Percentiles rank a stretch among this genome's conserved stretches.
Conservation (phyloP, 53 echinoderm and acorn worm species). For the Crossaster papposus region DNA sequence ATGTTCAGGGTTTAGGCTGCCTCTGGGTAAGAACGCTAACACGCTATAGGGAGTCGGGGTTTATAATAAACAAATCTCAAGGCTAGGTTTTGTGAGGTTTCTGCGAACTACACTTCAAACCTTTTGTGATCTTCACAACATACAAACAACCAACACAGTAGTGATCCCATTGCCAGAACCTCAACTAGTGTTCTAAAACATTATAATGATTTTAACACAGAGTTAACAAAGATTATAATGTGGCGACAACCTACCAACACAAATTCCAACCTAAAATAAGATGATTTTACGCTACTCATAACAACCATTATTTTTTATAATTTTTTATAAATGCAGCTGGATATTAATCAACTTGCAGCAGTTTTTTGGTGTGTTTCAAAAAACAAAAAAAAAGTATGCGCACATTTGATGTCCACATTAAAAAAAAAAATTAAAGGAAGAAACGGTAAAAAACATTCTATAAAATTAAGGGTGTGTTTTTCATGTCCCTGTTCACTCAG, state of each 20-base stretch:
- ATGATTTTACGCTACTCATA: not conserved
- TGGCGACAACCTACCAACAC: not conserved
- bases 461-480: too few relatives aligned
- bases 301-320: not conserved
- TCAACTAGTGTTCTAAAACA: not conserved
- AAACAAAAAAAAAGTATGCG: slow-evolving; percentile 40
- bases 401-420: slow-evolving; percentile 58
- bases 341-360: slow-evolving; percentile 38
- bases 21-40: too few relatives aligned
- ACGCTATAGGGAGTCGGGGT: too few relatives aligned
- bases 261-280: not conserved
- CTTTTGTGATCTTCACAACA: too few relatives aligned
- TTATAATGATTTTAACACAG: not conserved
- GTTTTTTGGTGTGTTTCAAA: slow-evolving; percentile 20
- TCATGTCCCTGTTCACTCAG: too few relatives aligned
- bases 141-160: too few relatives aligned
- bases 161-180: too few relatives aligned
- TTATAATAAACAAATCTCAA: too few relatives aligned
- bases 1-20: too few relatives aligned
- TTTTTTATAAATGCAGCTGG: slow-evolving; percentile 44
- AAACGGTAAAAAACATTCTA: too few relatives aligned
- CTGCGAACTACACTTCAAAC: too few relatives aligned
- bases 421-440: not conserved
- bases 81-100: too few relatives aligned
- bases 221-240: not conserved